Evolutionary conservation across 2,797 vertebrate species (phyloP).

Genomic region (Dipus sagitta): DNA sequence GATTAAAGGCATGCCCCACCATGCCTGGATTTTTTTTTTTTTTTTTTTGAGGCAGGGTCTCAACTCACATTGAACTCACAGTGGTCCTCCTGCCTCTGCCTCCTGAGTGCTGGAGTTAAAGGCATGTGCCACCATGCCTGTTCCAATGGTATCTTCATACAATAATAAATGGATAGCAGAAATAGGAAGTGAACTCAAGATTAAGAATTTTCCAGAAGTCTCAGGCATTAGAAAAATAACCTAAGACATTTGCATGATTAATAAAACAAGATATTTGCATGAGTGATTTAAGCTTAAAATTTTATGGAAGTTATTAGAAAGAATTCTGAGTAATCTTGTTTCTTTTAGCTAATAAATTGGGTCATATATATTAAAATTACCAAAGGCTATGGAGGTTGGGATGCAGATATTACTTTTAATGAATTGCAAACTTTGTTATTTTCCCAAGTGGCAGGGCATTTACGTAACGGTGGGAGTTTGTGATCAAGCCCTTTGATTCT

Average conservation of each 20-base stretch:
- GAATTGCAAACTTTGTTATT: constrained; percentile 59
- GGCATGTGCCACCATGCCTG: too few species aligned
- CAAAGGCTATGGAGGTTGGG: constrained; percentile 50
- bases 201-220: constrained; percentile 41
- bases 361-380: constrained; percentile 55
- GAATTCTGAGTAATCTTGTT: constrained; percentile 34
- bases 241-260: constrained; percentile 57
- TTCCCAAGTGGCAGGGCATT: constrained; percentile 58
- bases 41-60: too few species aligned
- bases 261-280: constrained; percentile 17
- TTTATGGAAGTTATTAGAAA: constrained; percentile 32
- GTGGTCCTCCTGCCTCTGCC: too few species aligned
- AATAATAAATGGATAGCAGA: background rate
- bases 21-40: too few species aligned
- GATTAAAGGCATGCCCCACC: too few species aligned
- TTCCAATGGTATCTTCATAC: background rate
- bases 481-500: constrained; percentile 59
- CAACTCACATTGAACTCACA: too few species aligned
- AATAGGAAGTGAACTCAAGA: background rate
- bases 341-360: constrained; percentile 69
- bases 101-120: too few species aligned
- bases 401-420: constrained; percentile 72
- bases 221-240: constrained; percentile 44
- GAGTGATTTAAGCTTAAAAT: constrained; percentile 59
- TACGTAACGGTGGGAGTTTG: constrained; percentile 54